phyloP scores from a whole-genome alignment of 2,113 vertebrate genomes.

The Sturnus vulgaris region DNA sequence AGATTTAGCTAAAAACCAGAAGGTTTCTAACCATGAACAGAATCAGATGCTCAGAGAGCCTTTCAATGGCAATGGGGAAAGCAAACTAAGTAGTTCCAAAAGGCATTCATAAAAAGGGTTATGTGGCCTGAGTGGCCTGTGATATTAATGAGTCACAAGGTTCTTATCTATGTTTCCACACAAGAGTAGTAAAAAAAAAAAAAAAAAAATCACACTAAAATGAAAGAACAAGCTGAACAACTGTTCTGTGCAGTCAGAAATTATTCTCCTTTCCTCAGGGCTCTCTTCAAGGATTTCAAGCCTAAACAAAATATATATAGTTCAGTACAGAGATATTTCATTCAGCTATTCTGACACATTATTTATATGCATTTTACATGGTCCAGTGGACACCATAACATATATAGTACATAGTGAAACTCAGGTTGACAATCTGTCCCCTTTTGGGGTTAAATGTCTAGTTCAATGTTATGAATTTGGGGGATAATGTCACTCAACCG shows the following conservation, averaged over 20 bases:
- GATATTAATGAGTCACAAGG: background rate
- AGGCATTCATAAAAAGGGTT: background rate
- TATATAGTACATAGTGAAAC: constrained; percentile 33
- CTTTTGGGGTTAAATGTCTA: constrained; percentile 56
- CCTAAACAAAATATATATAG: constrained; percentile 7
- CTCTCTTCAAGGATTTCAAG: constrained; percentile 23
- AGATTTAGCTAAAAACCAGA: background rate
- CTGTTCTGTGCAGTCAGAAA: background rate
- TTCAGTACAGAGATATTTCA: constrained; percentile 27
- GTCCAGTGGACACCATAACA: constrained; percentile 46
- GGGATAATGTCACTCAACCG: constrained; percentile 41
- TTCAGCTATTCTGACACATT: constrained; percentile 29
- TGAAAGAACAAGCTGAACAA: background rate
- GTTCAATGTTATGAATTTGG: constrained; percentile 53
- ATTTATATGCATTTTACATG: constrained; percentile 57
- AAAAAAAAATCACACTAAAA: background rate
- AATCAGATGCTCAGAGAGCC: background rate
- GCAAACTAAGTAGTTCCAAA: background rate
- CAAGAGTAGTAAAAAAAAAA: background rate
- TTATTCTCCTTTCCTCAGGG: background rate
- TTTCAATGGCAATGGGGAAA: background rate
- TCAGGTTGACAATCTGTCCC: constrained; percentile 25
- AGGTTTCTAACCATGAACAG: background rate
- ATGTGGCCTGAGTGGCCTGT: background rate
- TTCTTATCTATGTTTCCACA: background rate